These are phyloP conservation scores for Halcyon senegalensis DNA, from an alignment of 2,113 vertebrate species.

Conservation along the genomic window DNA sequence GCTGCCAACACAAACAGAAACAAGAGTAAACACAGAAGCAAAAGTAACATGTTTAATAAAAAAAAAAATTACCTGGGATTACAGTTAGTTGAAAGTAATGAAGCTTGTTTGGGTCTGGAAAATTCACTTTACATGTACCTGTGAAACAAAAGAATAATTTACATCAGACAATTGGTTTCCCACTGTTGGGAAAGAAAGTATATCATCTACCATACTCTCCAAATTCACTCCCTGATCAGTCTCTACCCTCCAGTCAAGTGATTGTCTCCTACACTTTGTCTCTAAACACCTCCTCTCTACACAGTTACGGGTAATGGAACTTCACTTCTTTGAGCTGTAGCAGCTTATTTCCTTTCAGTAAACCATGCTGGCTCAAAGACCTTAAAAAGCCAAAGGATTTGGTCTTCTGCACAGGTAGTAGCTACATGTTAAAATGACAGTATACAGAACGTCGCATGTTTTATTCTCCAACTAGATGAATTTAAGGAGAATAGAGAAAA, in stretches of 20 bases:
- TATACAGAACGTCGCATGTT: background rate
- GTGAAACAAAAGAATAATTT: conserved; percentile 41
- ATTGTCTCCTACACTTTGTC: background rate
- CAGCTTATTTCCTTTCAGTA: background rate
- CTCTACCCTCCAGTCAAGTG: background rate
- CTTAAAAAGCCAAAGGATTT: background rate
- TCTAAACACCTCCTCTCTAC: background rate
- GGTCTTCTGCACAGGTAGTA: background rate
- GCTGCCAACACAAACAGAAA: background rate
- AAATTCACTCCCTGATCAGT: background rate
- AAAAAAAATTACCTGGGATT: conserved; percentile 86
- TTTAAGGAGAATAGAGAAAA: background rate
- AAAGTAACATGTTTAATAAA: background rate
- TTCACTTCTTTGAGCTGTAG: background rate
- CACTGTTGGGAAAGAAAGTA: background rate
- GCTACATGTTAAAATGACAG: background rate
- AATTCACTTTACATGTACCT: conserved; percentile 95
- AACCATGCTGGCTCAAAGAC: background rate
- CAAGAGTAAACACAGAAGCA: background rate
- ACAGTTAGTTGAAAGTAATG: conserved; percentile 93
- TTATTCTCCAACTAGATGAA: background rate
- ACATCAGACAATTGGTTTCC: background rate
- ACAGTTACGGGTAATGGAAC: background rate
- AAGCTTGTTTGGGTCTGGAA: conserved; percentile 93
- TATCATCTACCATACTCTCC: background rate